Conservation (phyloP, 2,797 vertebrate species). For the Gymnothorax javanicus region DNA sequence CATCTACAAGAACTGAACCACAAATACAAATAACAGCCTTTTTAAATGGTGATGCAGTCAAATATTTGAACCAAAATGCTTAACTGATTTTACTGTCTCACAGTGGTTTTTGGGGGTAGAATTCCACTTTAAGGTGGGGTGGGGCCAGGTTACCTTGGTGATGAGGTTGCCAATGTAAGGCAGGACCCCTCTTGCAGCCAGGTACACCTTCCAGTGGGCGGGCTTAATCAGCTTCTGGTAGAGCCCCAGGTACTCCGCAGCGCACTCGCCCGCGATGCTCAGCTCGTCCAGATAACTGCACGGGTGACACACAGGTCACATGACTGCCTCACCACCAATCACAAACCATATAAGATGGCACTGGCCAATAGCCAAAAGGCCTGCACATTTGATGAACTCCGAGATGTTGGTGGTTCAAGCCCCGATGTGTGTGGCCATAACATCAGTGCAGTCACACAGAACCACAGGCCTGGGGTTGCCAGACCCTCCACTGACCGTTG, state of each 20-base stretch:
- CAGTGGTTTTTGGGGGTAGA: neutral
- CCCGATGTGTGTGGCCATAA: neutral
- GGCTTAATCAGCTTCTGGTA: conserved; percentile 98
- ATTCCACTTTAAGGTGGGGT: neutral
- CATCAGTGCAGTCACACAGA: neutral
- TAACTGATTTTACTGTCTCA: no score
- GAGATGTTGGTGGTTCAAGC: no score
- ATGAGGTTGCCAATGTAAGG: conserved; percentile 97
- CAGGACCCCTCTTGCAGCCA: conserved; percentile 93
- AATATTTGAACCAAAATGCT: no score
- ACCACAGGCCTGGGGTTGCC: neutral
- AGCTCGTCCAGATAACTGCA: conserved; percentile 94
- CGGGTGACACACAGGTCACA: conserved; percentile 20
- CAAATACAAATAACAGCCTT: no score
- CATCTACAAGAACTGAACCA: no score
- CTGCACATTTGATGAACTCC: no score
- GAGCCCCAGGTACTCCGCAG: conserved; percentile 90
- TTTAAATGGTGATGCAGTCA: no score
- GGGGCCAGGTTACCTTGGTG: conserved; percentile 81
- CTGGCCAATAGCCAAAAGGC: neutral
- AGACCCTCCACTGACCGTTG: neutral
- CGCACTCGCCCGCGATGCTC: conserved; percentile 94
- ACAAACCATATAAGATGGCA: neutral
- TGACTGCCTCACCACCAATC: neutral
- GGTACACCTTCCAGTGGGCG: conserved; percentile 96